These are phyloP conservation scores for Petrocephalus sullivani DNA, from an alignment of 2,797 vertebrate species.

Conservation along the genomic window DNA sequence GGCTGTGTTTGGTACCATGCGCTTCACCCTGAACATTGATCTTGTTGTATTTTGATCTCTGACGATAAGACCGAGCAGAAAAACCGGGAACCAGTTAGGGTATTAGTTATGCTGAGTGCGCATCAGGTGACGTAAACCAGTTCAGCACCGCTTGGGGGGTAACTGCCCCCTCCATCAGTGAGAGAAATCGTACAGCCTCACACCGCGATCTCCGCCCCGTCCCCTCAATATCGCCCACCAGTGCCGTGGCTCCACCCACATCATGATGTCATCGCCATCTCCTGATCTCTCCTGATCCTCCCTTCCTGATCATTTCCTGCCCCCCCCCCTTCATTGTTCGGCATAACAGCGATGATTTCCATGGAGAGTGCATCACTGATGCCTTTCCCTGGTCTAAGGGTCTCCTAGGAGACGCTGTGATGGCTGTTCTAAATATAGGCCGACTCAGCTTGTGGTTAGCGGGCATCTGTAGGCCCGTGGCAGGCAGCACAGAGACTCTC, in stretches of 20 bases:
- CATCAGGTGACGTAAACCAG: background rate
- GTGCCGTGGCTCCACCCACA: background rate
- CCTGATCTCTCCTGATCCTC: background rate
- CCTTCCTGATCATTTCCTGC: background rate
- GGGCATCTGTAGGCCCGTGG: background rate
- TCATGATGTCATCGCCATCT: constrained; percentile 9
- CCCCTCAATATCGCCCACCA: no score
- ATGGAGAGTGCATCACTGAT: background rate
- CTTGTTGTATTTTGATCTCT: background rate
- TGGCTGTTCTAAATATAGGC: constrained; percentile 12
- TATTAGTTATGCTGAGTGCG: background rate
- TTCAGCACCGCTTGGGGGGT: background rate
- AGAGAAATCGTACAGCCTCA: background rate
- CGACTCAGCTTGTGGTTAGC: background rate
- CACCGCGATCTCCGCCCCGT: background rate
- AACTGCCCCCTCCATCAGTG: background rate
- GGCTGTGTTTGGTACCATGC: background rate
- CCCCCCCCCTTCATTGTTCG: no score
- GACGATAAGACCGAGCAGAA: background rate
- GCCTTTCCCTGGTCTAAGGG: background rate
- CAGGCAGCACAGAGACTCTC: background rate
- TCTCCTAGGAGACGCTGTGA: constrained; percentile 6
- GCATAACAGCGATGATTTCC: background rate
- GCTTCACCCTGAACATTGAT: background rate
- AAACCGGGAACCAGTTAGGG: background rate